These are phyloP conservation scores for Tamandua tetradactyla DNA, from an alignment of 2,797 vertebrate genomes.

Conservation along the genomic window DNA sequence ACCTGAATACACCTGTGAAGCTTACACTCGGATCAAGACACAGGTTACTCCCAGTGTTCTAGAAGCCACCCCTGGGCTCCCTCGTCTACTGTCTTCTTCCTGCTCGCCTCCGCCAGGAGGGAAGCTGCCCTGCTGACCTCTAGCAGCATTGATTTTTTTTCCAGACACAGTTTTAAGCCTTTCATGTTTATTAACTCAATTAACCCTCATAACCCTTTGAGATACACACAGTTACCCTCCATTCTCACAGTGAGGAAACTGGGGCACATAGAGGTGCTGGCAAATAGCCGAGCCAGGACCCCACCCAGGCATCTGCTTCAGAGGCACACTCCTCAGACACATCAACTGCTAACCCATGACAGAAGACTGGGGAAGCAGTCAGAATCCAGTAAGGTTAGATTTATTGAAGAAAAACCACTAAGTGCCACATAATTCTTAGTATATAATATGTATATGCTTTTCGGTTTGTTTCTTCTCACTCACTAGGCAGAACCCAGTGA, in stretches of 20 bases:
- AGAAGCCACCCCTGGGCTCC: neutral
- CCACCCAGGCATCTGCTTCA: too few species aligned
- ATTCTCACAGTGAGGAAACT: neutral
- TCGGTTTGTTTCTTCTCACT: too few species aligned
- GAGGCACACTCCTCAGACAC: too few species aligned
- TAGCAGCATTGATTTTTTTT: neutral
- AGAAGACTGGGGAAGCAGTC: too few species aligned
- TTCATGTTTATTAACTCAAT: neutral
- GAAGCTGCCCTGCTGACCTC: neutral
- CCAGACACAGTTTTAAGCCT: neutral
- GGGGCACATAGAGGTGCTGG: neutral
- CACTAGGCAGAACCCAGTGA: too few species aligned
- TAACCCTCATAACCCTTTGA: neutral
- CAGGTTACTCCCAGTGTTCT: neutral
- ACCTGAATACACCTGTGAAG: neutral
- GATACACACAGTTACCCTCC: neutral
- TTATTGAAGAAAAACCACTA: too few species aligned
- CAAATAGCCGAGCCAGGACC: too few species aligned
- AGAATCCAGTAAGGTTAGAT: too few species aligned
- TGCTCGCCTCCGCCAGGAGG: neutral
- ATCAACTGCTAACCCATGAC: too few species aligned
- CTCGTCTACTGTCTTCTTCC: too few species aligned
- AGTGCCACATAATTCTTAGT: too few species aligned
- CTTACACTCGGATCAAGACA: neutral
- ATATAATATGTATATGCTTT: too few species aligned